Conservation (phyloP, 2,113 vertebrate species). For the Eidolon helvum region DNA sequence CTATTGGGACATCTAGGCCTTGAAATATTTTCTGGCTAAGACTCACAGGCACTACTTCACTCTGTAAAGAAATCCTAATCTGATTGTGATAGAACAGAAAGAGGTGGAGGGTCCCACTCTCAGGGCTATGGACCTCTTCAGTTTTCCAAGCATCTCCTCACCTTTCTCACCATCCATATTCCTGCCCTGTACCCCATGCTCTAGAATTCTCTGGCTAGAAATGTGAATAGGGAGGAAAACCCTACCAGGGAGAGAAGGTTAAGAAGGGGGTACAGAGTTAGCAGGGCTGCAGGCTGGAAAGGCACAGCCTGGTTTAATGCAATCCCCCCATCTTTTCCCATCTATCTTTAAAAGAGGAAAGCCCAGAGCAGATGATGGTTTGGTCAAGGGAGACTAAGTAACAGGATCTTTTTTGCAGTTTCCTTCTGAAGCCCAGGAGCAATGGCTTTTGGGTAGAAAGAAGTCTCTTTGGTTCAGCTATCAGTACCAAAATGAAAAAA, state of each 20-base stretch:
- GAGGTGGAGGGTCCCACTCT: not conserved
- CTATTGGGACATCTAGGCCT: not conserved
- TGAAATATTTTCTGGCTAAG: not conserved
- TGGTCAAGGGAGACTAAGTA: slow-evolving; percentile 2
- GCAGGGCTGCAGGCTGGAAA: not conserved
- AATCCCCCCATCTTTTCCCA: not conserved
- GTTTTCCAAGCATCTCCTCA: not conserved
- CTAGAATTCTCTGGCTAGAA: not conserved
- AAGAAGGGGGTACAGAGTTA: not conserved
- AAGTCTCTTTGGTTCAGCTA: slow-evolving; percentile 14
- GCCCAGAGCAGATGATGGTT: not conserved
- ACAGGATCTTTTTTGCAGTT: slow-evolving; percentile 4
- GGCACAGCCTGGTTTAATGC: not conserved
- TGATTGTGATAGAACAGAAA: not conserved
- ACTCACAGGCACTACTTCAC: not conserved
- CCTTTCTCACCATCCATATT: not conserved
- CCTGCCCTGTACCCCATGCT: not conserved
- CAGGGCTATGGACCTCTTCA: not conserved
- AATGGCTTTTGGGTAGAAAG: not conserved
- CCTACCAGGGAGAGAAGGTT: not conserved
- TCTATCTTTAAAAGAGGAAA: not conserved
- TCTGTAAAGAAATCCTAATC: not conserved
- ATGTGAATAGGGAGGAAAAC: not conserved
- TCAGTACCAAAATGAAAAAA: slow-evolving; percentile 27
- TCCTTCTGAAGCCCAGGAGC: not conserved